Evolutionary conservation across 1,140 invertebrate genomes (phyloP).

Genomic region (Drosophila sproati): DNA sequence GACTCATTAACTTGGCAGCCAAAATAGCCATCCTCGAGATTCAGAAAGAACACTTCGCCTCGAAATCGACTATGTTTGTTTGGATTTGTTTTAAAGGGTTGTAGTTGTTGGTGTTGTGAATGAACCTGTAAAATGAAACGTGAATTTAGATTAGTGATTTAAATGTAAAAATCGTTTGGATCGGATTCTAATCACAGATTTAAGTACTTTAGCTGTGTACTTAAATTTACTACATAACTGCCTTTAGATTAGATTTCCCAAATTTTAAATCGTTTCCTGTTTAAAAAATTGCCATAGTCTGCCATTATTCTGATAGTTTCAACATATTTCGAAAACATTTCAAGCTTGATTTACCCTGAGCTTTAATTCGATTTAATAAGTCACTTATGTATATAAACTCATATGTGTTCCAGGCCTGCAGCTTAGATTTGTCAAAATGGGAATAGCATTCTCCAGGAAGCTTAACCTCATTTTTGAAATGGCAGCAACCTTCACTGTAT

Average conservation of each 20-base stretch:
- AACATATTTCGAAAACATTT: too few species aligned
- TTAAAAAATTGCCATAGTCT: background rate
- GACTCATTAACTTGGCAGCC: slow-evolving; percentile 98
- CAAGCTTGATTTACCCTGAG: background rate
- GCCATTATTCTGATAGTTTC: too few species aligned
- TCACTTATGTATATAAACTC: background rate
- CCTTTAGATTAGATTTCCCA: too few species aligned
- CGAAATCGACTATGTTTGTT: slow-evolving; percentile 88
- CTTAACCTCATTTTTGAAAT: slow-evolving; percentile 25
- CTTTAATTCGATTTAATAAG: too few species aligned
- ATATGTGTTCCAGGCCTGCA: background rate
- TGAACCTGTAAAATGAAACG: slow-evolving; percentile 87
- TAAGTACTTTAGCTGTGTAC: background rate
- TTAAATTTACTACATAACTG: background rate
- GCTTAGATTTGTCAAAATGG: slow-evolving; percentile 13
- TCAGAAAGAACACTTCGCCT: slow-evolving; percentile 97
- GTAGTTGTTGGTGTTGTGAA: slow-evolving; percentile 86
- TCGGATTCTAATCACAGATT: too few species aligned
- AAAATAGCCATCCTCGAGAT: slow-evolving; percentile 98
- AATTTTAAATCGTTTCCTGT: too few species aligned
- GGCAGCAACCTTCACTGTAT: slow-evolving; percentile 18
- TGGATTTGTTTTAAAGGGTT: slow-evolving; percentile 79
- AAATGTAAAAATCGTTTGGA: slow-evolving; percentile 9
- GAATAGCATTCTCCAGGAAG: background rate
- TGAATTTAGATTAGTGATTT: background rate